Percentiles rank a stretch among this genome's conserved stretches.
phyloP scores from a whole-genome alignment of 2,888 invertebrate species.

The Mimumesa dahlbomi region DNA sequence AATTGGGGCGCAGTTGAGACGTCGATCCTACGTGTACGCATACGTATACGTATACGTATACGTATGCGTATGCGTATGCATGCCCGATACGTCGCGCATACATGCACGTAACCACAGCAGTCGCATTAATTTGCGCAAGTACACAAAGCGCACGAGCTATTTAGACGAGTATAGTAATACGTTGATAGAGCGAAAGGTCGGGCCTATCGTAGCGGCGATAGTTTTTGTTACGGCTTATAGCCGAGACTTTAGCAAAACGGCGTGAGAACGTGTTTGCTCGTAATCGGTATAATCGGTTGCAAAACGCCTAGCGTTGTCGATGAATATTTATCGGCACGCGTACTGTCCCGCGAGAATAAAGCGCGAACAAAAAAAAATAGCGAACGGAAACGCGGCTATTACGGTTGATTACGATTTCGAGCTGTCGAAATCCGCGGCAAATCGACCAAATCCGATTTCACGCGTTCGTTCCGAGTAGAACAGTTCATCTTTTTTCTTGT shows the following conservation, averaged over 20 bases:
- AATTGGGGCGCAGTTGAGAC: slow-evolving; percentile 36
- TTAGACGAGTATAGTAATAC: too few relatives aligned
- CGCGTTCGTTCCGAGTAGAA: too few relatives aligned
- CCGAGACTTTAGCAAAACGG: neutral
- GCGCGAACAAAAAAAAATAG: neutral
- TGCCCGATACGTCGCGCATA: slow-evolving; percentile 23
- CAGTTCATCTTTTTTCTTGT: too few relatives aligned
- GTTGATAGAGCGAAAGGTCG: too few relatives aligned
- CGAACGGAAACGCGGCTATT: neutral
- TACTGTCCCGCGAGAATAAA: neutral
- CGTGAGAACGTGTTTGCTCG: slow-evolving; percentile 1
- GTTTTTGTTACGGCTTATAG: too few relatives aligned
- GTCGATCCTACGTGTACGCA: slow-evolving; percentile 48
- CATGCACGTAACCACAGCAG: too few relatives aligned
- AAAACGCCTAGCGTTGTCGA: neutral
- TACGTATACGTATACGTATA: slow-evolving; percentile 42
- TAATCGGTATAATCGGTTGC: neutral
- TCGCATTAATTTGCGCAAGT: too few relatives aligned
- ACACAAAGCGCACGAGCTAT: too few relatives aligned
- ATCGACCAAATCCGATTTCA: slow-evolving; percentile 3
- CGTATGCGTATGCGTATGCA: slow-evolving; percentile 2
- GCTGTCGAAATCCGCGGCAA: too few relatives aligned
- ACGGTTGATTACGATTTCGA: neutral
- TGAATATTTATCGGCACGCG: slow-evolving; percentile 19
- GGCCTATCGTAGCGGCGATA: too few relatives aligned